Base-by-base conservation (phyloP, 2,888 invertebrate species). In the Lathronympha strigana region DNA sequence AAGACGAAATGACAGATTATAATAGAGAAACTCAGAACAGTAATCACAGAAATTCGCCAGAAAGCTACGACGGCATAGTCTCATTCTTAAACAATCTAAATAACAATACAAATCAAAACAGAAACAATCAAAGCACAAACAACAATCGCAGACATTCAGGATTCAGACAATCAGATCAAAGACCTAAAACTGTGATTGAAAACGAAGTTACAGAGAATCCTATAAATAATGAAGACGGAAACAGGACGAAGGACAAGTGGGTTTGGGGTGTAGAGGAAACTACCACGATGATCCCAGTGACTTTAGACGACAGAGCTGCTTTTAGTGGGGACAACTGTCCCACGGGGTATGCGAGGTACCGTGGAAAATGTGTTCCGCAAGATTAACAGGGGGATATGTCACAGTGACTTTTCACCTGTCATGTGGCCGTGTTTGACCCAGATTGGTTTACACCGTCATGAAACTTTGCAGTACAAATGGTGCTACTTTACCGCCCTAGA, bases 281-380 rank as follows among this genome's bases (percentile, higher is more conserved):
- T 21, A 28, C 19, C 58, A 53, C 36, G 67, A 54, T 0, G 58
- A 15, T 54, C 0, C 63, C 69, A 9, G 71, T 72, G 0, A 54
- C 60, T 0, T 60, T 80, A 5, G 76, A 72, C 13, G 73, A 81
- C 43, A 73, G 79, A 54, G 76, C 74, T 0, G 73, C 77, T 0
- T 79, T 81, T 17, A 57, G 58, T 0, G 80, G 75, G 0, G 73
- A 69, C 53, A 58, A 73, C 15, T 81, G 80, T 55, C 74, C 80
- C 0, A 68, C 72, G 0, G 77, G 78, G 0, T 69, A 72, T 47
- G 67, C 70, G 0, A 72, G 67, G 55, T 61, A 76, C 2, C 68
- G 67, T 0, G 68, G 72, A 0, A 68, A 47, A 40, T 79, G 79
- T 57, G 71, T 75, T 0, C 68, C 72, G 11, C 15, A 23, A 19